phyloP scores from a whole-genome alignment of 2,888 invertebrate species.

The Pollenia labialis region DNA sequence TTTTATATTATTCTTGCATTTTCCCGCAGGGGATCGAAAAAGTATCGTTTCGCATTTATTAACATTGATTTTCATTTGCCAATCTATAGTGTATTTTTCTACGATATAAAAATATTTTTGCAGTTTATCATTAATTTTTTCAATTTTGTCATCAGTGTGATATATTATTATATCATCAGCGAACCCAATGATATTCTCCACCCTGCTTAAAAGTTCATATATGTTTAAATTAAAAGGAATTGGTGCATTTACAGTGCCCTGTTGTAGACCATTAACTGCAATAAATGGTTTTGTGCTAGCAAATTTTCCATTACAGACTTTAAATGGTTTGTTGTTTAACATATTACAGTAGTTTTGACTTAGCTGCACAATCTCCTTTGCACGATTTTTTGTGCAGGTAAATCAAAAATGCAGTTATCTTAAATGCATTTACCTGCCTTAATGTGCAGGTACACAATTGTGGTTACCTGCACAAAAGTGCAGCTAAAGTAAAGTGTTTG shows the following conservation, averaged over 20 bases:
- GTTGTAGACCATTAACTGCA: not conserved
- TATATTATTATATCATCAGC: not conserved
- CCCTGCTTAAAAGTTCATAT: no score
- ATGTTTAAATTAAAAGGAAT: no score
- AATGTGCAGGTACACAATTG: no score
- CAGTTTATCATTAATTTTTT: constrained; percentile 1
- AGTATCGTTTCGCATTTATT: not conserved
- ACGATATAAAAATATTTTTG: constrained; percentile 1
- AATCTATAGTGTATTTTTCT: not conserved
- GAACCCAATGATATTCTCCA: no score
- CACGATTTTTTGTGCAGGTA: no score
- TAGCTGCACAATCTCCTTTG: no score
- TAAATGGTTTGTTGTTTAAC: not conserved
- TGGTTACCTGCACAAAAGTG: no score
- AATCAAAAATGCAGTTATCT: no score
- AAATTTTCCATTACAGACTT: constrained; percentile 1
- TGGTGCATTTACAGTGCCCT: not conserved
- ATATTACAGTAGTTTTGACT: no score
- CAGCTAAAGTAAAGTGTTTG: no score
- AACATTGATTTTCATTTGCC: not conserved
- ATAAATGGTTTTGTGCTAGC: not conserved
- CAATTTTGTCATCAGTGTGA: not conserved
- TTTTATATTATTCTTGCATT: not conserved
- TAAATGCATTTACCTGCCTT: no score
- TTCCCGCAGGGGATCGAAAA: no score